Evolutionary conservation across 2,797 vertebrate species (phyloP).

Genomic region (Poeciliopsis infans): DNA sequence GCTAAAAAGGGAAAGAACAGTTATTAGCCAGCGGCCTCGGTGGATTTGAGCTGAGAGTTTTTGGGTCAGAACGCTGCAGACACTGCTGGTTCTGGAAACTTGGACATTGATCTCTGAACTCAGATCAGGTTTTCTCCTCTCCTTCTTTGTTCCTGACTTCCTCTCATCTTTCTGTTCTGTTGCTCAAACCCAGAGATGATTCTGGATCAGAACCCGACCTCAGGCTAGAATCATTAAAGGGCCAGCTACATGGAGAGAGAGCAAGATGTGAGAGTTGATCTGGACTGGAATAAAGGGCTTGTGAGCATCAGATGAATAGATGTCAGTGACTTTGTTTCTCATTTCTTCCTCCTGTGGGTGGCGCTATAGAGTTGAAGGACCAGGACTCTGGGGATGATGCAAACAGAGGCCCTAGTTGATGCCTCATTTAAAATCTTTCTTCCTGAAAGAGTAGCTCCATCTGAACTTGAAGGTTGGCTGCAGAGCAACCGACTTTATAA

Average conservation of each 20-base stretch:
- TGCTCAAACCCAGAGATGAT: background rate
- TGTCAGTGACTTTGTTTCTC: background rate
- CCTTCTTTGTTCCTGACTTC: constrained; percentile 3
- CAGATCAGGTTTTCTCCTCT: background rate
- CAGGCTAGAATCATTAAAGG: background rate
- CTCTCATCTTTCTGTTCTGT: background rate
- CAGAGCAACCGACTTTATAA: background rate
- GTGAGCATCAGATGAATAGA: background rate
- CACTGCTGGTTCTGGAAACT: constrained; percentile 49
- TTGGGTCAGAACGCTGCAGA: constrained; percentile 26
- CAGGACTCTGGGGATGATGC: background rate
- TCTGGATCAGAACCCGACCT: background rate
- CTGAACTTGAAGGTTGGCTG: background rate
- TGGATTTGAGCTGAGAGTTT: constrained; percentile 18
- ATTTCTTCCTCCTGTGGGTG: background rate
- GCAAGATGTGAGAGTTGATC: background rate
- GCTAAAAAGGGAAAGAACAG: constrained; percentile 40
- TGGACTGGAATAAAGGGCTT: background rate
- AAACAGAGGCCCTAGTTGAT: background rate
- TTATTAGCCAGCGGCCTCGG: constrained; percentile 35
- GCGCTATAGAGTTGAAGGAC: no score
- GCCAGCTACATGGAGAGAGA: background rate
- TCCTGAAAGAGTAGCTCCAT: background rate
- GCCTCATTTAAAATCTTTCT: background rate
- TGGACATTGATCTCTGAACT: constrained; percentile 7